Conservation (phyloP, 2,113 vertebrate species). For the Aythya baeri region DNA sequence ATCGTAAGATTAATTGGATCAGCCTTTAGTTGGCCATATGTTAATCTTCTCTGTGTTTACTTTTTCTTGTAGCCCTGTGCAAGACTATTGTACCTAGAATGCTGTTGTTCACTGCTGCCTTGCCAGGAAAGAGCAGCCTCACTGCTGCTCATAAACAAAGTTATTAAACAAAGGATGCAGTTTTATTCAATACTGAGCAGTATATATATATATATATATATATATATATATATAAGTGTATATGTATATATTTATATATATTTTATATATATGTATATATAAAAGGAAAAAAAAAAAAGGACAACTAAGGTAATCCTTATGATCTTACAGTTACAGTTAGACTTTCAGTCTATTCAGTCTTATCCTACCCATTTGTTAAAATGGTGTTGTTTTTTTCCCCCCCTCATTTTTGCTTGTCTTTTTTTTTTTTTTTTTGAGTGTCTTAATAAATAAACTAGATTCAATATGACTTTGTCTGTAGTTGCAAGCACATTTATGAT, state of each 20-base stretch:
- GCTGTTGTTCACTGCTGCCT: not conserved
- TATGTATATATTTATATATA: no score
- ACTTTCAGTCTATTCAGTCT: not conserved
- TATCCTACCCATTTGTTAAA: not conserved
- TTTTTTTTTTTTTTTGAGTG: not conserved
- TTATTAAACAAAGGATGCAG: not conserved
- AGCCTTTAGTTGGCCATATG: not conserved
- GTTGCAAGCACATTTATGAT: not conserved
- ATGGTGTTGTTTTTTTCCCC: not conserved
- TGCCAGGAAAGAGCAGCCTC: not conserved
- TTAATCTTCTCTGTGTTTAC: not conserved
- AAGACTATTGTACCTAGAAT: not conserved
- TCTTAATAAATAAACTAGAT: not conserved
- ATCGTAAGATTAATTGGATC: not conserved
- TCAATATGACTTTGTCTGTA: not conserved
- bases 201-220: not conserved
- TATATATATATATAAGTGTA: no score
- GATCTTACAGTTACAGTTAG: not conserved
- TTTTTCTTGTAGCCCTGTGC: not conserved
- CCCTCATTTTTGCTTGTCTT: rapidly evolving
- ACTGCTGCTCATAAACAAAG: not conserved
- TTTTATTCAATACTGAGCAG: not conserved
- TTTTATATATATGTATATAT: no score
- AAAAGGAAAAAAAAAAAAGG: not conserved
- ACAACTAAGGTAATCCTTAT: not conserved